Base-by-base conservation (phyloP, 2,888 invertebrate genomes). In the Lacanobia oleracea region DNA sequence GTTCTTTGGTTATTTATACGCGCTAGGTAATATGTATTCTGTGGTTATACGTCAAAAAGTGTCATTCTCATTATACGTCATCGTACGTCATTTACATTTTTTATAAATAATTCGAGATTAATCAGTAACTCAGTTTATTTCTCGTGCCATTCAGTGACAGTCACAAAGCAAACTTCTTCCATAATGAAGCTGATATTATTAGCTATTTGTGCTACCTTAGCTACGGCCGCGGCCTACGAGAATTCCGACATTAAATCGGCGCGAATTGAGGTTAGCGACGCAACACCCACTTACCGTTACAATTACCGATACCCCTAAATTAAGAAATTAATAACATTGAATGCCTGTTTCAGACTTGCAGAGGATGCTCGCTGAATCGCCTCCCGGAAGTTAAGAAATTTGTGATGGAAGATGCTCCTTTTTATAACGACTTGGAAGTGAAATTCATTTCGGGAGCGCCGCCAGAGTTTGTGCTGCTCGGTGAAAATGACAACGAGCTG, bases 351-450 rank as follows among this genome's bases (percentile, higher is more conserved):
- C 92, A 98, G 97, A 97, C 97, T 86, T 98, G 97, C 91, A 95
- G 97, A 84, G 97, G 97, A 60, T 97, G 97, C 88, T 96, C 97
- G 3, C 89, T 98, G 69, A 97, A 97, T 86, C 95, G 97, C 69
- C 93, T 97, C 54, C 96, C 97, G 0, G 97, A 97, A 87, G 97
- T 97, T 10, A 97, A 97, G 88, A 91, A 94, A 69, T 98, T 97
- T 86, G 96, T 97, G 23, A 97, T 97, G 91, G 96, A 97, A 68
- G 98, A 98, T 87, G 93, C 97, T n/a, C 97, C 97, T 0, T 91
- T 93, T 51, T 97, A 97, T 83, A 95, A 96, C 0, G 91, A 95
- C 53, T 92, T 97, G 50, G 97, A 97, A 80, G 97, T 97, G 83
- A 97, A 97, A 85, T 97, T 97, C 86, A 97, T 97, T 79, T 96